phyloP scores from a whole-genome alignment of 1,140 invertebrate species.

The Neodiprion virginianus region DNA sequence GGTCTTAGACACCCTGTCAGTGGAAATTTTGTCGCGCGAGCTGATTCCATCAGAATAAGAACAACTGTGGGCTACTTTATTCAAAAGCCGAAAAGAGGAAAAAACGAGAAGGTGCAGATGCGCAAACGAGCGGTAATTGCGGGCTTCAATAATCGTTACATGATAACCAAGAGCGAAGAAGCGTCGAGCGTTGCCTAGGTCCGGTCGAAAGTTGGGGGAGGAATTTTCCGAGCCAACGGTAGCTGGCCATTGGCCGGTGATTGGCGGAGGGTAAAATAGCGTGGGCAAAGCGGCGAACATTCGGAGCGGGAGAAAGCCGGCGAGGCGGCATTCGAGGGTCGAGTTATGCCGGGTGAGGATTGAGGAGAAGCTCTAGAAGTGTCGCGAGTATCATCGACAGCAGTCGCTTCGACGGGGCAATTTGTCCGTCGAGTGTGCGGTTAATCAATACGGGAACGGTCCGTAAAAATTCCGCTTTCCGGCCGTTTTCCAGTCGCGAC shows the following conservation, averaged over 20 bases:
- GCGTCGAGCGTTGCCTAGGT: not conserved
- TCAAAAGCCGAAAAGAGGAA: too few relatives aligned
- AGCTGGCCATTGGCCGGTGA: not conserved
- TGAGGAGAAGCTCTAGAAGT: not conserved
- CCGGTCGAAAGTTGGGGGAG: not conserved
- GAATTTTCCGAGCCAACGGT: not conserved
- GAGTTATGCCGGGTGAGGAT: not conserved
- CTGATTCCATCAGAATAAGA: too few relatives aligned
- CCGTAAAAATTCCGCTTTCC: not conserved
- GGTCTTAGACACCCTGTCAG: too few relatives aligned
- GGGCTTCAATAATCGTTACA: too few relatives aligned
- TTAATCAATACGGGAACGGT: not conserved
- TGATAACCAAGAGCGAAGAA: too few relatives aligned
- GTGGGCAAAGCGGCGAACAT: not conserved
- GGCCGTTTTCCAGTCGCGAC: not conserved
- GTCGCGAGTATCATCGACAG: not conserved
- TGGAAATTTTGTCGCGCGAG: too few relatives aligned
- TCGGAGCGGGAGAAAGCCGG: not conserved
- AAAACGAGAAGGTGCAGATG: too few relatives aligned
- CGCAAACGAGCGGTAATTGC: too few relatives aligned
- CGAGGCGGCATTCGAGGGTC: not conserved
- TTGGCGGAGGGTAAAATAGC: conserved; percentile 5
- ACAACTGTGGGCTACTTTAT: too few relatives aligned
- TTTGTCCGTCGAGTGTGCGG: not conserved
- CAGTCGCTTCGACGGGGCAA: not conserved